These are phyloP conservation scores for Monochamus alternatus DNA, from an alignment of 2,888 invertebrate genomes.

Conservation along the genomic window DNA sequence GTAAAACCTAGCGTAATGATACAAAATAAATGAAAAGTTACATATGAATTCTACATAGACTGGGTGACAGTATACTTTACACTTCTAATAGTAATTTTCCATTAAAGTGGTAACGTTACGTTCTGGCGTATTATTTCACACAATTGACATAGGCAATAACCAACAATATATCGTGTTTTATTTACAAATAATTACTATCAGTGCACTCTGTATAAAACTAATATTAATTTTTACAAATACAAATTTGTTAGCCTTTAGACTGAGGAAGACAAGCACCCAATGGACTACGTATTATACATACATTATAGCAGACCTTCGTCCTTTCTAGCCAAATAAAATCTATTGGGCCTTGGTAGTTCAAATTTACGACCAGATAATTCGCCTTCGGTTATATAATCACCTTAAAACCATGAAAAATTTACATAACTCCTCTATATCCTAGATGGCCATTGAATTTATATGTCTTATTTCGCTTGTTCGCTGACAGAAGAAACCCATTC, in stretches of 20 bases:
- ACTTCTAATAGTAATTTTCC: no score
- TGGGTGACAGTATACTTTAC: no score
- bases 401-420: slow-evolving; percentile 27
- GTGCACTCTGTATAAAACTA: no score
- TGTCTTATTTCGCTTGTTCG: slow-evolving; percentile 18
- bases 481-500: slow-evolving; percentile 9
- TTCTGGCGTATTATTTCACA: no score
- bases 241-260: background rate
- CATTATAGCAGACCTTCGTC: background rate
- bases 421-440: slow-evolving; percentile 31
- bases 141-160: no score
- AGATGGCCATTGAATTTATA: slow-evolving; percentile 31
- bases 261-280: background rate
- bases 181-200: no score
- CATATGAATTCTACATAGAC: no score
- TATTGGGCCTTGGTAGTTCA: slow-evolving; percentile 22
- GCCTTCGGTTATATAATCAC: slow-evolving; percentile 28
- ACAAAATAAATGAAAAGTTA: no score
- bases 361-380: slow-evolving; percentile 28
- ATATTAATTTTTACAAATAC: no score
- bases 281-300: background rate
- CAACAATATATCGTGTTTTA: no score
- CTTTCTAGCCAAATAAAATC: slow-evolving; percentile 12
- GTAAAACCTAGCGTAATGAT: no score
- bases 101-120: no score